phyloP scores from a whole-genome alignment of 2,888 invertebrate species.

The Ecliptopera silaceata region DNA sequence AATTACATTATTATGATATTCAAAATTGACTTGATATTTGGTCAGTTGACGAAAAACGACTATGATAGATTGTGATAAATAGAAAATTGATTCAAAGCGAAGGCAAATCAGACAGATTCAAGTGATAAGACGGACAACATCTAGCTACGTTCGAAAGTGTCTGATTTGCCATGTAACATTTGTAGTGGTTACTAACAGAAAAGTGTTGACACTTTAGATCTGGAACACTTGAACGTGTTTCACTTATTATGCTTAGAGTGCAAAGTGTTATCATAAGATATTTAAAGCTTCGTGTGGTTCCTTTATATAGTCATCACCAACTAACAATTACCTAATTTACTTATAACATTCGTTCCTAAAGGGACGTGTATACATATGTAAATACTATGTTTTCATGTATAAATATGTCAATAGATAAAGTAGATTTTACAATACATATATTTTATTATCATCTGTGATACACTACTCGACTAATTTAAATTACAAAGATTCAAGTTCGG shows the following conservation, averaged over 20 bases:
- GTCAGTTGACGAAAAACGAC: conserved; percentile 64
- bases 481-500: conserved; percentile 82
- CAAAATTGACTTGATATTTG: conserved; percentile 79
- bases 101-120: conserved; percentile 29
- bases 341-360: conserved; percentile 82
- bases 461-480: conserved; percentile 70
- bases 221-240: conserved; percentile 55
- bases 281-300: conserved; percentile 83
- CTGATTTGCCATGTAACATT: conserved; percentile 20
- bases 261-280: conserved; percentile 82
- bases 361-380: conserved; percentile 83
- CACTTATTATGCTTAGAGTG: conserved; percentile 77
- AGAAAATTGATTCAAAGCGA: conserved; percentile 35
- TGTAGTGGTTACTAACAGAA: conserved; percentile 28
- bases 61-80: conserved; percentile 37
- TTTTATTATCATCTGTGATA: conserved; percentile 77
- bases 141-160: conserved; percentile 2
- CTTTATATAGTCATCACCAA: conserved; percentile 73
- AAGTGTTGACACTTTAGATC: conserved; percentile 43
- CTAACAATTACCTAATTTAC: conserved; percentile 77
- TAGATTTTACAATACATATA: conserved; percentile 77
- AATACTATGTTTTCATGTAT: conserved; percentile 81
- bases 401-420: conserved; percentile 81
- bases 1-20: conserved; percentile 61
- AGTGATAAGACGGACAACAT: background rate